These are phyloP conservation scores for Aptenodytes forsteri DNA, from an alignment of 2,113 vertebrate species.

Conservation along the genomic window DNA sequence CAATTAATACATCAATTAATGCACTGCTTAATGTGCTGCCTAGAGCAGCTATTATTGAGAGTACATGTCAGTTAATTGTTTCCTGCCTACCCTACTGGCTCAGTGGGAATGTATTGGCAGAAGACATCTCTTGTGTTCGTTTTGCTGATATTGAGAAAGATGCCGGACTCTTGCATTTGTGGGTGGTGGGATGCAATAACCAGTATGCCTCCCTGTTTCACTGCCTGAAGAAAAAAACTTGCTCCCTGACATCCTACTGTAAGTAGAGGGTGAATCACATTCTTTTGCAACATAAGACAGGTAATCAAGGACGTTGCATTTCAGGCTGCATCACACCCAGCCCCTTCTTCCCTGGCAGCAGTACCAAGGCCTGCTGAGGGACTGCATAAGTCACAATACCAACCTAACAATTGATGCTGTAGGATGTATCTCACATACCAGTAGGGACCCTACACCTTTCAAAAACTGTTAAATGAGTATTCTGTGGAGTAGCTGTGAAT, in stretches of 20 bases:
- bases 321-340: neutral
- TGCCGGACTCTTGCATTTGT: neutral
- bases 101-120: neutral
- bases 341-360: neutral
- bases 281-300: neutral
- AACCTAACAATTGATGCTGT: neutral
- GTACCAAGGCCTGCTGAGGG: neutral
- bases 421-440: neutral
- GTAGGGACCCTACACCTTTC: neutral
- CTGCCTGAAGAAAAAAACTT: neutral
- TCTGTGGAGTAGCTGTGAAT: neutral
- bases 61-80: conserved; percentile 29
- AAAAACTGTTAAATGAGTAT: neutral
- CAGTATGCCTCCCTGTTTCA: neutral
- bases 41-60: conserved; percentile 45
- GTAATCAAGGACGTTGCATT: neutral
- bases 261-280: neutral
- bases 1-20: conserved; percentile 69
- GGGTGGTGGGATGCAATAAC: neutral
- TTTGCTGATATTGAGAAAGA: neutral
- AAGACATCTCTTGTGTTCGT: neutral
- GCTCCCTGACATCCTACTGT: neutral
- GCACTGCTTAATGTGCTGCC: conserved; percentile 35
- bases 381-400: neutral
- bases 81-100: conserved; percentile 5